Evolutionary conservation across 1,140 invertebrate genomes (phyloP).

Genomic region (Drosophila guanche): DNA sequence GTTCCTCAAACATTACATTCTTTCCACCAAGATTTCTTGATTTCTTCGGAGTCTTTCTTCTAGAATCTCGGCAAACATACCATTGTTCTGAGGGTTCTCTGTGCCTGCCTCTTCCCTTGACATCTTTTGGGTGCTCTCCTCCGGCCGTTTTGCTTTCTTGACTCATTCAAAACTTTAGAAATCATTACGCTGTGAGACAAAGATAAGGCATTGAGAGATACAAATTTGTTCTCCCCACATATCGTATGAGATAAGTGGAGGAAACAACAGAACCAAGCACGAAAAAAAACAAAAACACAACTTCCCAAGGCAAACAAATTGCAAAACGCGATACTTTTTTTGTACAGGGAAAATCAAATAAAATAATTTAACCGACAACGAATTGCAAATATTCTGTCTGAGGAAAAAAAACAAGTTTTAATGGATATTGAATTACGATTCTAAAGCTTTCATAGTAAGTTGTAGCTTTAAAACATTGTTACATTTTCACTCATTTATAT

Average conservation of each 20-base stretch:
- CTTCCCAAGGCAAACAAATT: conserved; percentile 42
- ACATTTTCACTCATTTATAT: too few species aligned
- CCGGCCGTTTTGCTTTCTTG: neutral
- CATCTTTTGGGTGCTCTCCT: conserved; percentile 2
- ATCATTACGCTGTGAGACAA: conserved; percentile 44
- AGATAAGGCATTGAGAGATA: conserved; percentile 69
- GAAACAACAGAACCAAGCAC: conserved; percentile 25
- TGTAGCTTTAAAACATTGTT: too few species aligned
- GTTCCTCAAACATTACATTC: too few species aligned
- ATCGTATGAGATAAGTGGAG: conserved; percentile 31
- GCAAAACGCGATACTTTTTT: conserved; percentile 17
- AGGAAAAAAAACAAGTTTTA: neutral
- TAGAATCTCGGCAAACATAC: too few species aligned
- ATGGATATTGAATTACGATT: too few species aligned
- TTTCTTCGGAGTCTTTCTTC: too few species aligned
- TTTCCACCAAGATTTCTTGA: too few species aligned
- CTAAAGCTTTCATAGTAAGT: too few species aligned
- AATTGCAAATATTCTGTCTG: neutral
- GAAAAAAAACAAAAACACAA: conserved; percentile 6
- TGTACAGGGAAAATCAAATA: neutral
- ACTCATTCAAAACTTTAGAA: conserved; percentile 25
- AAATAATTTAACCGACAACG: too few species aligned
- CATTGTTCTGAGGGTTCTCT: conserved; percentile 12
- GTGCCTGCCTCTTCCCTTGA: neutral
- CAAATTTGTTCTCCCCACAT: conserved; percentile 37